Base-by-base conservation (phyloP, 2,797 vertebrate species). In the Hyperoplus lanceolatus region DNA sequence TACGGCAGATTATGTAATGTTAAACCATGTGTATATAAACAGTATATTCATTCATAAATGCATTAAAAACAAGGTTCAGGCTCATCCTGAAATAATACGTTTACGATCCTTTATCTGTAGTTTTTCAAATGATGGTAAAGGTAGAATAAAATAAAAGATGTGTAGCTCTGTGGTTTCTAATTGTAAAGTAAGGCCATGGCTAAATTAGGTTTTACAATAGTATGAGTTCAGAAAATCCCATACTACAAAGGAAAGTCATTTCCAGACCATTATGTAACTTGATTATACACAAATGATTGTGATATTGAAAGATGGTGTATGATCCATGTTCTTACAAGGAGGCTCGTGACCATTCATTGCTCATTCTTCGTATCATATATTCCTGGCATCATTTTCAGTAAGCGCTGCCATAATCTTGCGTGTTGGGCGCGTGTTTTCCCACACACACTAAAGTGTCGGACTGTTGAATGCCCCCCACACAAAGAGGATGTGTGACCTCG, bases 401-500 rank as follows among this genome's bases (percentile, higher is more conserved):
- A 87, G 61, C 39, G 2, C 4, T 73, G 56, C 15, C 41, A 3
- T 61, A 43, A 29, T 14, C 42, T 42, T 3, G 50, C 4, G 3
- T 61, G 69, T 49, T 48, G 16, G 36, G 11, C 42, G 36, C 42
- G 60, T 53, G 54, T 69, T 39, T 68, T 77, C 61, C 66, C 29
- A 3, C 50, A 29, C 64, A 39, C 69, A 77, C 77, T 5, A 72
- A 29, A 82, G 73, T 62, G 43, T 62, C 39, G 11, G 9, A 13
- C 45, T 70, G 43, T 29, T 77, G 54, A 84, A 75, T 67, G 63
- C 42, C 16, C 29, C 29, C 29, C 29, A 53, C 72, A 21, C 54
- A 79, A 72, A 83, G 79, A 86, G 86, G 81, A 90, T 87, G 84
- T 74, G 73, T 85, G 86, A 89, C 84, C 75, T 71, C 74, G 66